phyloP scores from a whole-genome alignment of 2,888 invertebrate species.

The Tenthredo amoena region DNA sequence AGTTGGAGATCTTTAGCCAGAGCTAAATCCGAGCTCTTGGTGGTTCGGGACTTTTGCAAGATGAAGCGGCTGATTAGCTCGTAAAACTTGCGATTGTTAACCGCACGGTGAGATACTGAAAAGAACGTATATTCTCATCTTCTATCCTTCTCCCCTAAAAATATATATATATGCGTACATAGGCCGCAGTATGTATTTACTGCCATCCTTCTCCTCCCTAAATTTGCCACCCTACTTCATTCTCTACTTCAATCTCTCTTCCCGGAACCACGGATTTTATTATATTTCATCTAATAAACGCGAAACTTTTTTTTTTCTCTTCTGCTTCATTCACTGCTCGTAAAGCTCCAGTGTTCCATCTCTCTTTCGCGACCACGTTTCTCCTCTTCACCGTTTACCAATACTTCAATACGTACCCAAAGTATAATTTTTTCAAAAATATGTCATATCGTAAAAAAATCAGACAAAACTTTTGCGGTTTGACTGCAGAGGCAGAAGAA shows the following conservation, averaged over 20 bases:
- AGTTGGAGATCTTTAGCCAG: conserved; percentile 18
- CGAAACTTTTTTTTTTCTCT: conserved; percentile 39
- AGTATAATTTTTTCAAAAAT: background rate
- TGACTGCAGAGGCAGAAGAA: background rate
- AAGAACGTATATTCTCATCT: conserved; percentile 39
- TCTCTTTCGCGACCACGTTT: background rate
- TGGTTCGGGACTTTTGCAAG: conserved; percentile 25
- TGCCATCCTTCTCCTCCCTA: conserved; percentile 2
- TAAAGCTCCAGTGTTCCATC: background rate
- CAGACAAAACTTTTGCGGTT: background rate
- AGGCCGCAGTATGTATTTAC: conserved; percentile 11
- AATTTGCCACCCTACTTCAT: conserved; percentile 50
- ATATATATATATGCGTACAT: background rate
- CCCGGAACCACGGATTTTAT: conserved; percentile 54
- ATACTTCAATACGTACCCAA: background rate
- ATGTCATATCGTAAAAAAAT: background rate
- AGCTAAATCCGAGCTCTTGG: conserved; percentile 15
- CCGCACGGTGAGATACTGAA: conserved; percentile 47
- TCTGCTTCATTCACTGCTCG: conserved; percentile 38
- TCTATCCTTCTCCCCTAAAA: conserved; percentile 1
- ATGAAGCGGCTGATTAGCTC: conserved; percentile 54
- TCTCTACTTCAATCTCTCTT: conserved; percentile 55
- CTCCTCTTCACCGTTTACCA: conserved; percentile 6
- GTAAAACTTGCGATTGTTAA: conserved; percentile 55
- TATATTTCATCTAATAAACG: conserved; percentile 53